Evolutionary conservation across 2,888 invertebrate species (phyloP).

Genomic region (Punctoribates punctum): DNA sequence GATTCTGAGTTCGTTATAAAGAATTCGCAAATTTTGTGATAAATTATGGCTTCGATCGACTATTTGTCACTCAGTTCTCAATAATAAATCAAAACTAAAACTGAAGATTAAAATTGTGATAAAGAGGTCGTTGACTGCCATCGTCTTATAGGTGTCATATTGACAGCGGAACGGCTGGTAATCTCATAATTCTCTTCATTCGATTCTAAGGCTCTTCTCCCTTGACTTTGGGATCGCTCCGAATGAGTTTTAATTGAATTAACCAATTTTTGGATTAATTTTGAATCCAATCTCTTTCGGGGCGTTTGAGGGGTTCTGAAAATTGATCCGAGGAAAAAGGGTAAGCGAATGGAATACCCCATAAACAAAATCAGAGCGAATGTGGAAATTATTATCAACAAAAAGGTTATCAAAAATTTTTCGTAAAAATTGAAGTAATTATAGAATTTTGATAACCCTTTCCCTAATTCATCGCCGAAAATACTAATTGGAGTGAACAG

Average conservation of each 20-base stretch:
- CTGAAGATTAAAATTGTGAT: not conserved
- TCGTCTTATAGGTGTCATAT: not conserved
- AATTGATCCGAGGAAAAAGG: conserved; percentile 15
- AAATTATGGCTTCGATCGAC: too few species aligned
- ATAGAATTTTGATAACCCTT: conserved; percentile 31
- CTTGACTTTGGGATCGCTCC: not conserved
- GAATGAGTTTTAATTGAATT: not conserved
- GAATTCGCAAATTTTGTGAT: too few species aligned
- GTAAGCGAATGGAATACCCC: not conserved
- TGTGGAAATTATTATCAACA: not conserved
- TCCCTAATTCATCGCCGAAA: not conserved
- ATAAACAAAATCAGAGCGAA: not conserved
- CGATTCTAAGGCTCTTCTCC: not conserved
- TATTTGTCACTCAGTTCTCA: not conserved
- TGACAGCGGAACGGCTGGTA: not conserved
- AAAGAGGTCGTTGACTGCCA: conserved; percentile 12
- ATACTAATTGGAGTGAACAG: not conserved
- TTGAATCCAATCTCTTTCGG: not conserved
- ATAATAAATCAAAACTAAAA: conserved; percentile 25
- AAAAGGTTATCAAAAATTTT: conserved; percentile 20
- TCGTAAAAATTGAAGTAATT: not conserved
- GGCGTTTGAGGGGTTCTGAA: not conserved
- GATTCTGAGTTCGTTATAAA: too few species aligned
- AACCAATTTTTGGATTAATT: not conserved
- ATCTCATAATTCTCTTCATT: not conserved